phyloP scores from a whole-genome alignment of 2,113 vertebrate genomes.

The Sclerurus mexicanus region DNA sequence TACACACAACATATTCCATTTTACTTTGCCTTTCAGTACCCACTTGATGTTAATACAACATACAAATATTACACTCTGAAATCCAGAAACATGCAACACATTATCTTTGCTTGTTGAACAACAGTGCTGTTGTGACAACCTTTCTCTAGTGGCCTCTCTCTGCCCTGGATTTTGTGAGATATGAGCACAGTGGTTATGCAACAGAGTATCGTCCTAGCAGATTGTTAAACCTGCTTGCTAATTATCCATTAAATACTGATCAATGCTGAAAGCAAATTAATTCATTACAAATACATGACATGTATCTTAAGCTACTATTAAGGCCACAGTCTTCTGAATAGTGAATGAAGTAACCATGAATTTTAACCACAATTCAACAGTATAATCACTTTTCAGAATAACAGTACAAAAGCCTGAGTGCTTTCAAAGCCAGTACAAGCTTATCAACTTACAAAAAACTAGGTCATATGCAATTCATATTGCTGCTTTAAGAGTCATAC shows the following conservation, averaged over 20 bases:
- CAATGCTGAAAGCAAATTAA: conserved; percentile 1
- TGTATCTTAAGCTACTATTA: not conserved
- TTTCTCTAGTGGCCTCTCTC: not conserved
- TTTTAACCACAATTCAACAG: conserved; percentile 2
- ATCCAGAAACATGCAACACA: not conserved
- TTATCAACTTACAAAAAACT: not conserved
- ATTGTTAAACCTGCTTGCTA: conserved; percentile 3
- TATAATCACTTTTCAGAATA: conserved; percentile 23
- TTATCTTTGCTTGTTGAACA: not conserved
- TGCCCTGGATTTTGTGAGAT: not conserved
- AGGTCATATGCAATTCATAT: not conserved
- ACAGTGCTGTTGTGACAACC: not conserved
- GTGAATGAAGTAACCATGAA: conserved; percentile 7
- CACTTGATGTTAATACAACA: not conserved
- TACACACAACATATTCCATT: not conserved
- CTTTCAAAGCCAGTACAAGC: not conserved
- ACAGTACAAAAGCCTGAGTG: not conserved
- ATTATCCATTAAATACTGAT: not conserved
- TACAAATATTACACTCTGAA: not conserved
- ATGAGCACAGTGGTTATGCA: not conserved
- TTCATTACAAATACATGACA: not conserved
- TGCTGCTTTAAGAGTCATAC: not conserved
- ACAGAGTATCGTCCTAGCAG: not conserved
- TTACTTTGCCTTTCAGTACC: not conserved
- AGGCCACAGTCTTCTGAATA: conserved; percentile 15